These are phyloP conservation scores for Erpetoichthys calabaricus DNA, from an alignment of 2,797 vertebrate genomes.

Conservation along the genomic window DNA sequence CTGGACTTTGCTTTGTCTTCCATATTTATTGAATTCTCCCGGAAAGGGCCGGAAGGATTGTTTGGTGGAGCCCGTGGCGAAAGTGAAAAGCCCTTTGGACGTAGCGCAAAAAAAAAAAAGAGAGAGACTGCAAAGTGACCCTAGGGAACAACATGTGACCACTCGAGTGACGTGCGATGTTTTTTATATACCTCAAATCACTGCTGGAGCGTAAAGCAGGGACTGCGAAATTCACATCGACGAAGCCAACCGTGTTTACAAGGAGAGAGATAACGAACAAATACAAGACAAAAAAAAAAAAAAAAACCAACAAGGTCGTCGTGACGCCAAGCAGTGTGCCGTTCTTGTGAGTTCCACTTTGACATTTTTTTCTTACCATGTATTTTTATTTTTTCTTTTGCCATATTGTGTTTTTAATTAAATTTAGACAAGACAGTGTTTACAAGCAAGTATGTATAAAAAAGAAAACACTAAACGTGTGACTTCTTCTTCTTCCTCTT, in stretches of 20 bases:
- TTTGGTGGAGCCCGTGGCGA: conserved; percentile 11
- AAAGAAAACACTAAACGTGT: conserved; percentile 57
- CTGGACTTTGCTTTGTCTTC: conserved; percentile 46
- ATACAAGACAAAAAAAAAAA: too few species aligned
- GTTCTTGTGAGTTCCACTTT: conserved; percentile 51
- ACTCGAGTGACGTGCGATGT: conserved; percentile 49
- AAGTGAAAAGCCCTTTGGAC: conserved; percentile 24
- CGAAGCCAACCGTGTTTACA: too few species aligned
- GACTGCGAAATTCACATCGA: conserved; percentile 21
- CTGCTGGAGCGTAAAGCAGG: conserved; percentile 54
- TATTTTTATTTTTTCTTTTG: conserved; percentile 58
- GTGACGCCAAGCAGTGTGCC: conserved; percentile 59
- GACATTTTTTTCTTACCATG: conserved; percentile 42
- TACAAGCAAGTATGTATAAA: conserved; percentile 63
- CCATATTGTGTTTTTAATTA: conserved; percentile 65
- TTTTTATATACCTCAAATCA: conserved; percentile 73
- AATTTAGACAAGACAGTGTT: conserved; percentile 65
- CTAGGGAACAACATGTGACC: conserved; percentile 50
- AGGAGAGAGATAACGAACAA: too few species aligned
- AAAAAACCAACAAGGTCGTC: too few species aligned
- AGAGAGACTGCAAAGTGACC: conserved; percentile 47
- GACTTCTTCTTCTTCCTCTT: conserved; percentile 22
- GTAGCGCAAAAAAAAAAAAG: conserved; percentile 29
- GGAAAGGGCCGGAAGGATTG: conserved; percentile 40
- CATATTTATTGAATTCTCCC: conserved; percentile 42